Conservation (phyloP, 2,797 vertebrate genomes). For the Lepilemur septentrionalis region DNA sequence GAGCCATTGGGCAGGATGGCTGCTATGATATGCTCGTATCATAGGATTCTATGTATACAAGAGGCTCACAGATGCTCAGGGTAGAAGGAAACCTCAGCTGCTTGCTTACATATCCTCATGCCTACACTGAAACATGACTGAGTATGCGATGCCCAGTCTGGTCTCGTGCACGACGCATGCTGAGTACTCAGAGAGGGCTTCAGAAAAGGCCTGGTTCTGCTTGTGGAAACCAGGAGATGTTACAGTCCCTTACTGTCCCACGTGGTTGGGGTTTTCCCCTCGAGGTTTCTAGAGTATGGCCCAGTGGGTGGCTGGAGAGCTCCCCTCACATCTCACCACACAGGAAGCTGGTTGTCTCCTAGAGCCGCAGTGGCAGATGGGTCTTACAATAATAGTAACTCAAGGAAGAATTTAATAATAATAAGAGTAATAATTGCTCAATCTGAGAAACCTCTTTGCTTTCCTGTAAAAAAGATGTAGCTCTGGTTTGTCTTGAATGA, state of each 20-base stretch:
- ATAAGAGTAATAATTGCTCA: neutral
- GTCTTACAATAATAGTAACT: neutral
- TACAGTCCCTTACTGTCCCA: accelerated
- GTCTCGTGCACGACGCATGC: neutral
- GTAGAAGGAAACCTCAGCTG: neutral
- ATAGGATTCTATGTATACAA: neutral
- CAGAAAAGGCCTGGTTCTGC: neutral
- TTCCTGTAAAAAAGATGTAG: neutral
- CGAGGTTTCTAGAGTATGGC: neutral
- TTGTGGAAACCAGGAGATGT: neutral
- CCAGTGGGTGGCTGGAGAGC: neutral
- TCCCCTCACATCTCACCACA: neutral
- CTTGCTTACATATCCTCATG: neutral
- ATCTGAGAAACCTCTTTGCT: neutral
- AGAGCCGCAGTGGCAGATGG: neutral
- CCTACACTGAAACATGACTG: neutral
- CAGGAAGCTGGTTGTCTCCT: neutral
- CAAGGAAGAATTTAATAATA: neutral
- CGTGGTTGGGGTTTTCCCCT: neutral
- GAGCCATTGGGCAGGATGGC: neutral
- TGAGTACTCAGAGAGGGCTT: neutral
- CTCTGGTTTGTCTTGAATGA: neutral
- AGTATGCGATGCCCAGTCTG: neutral
- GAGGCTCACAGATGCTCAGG: neutral
- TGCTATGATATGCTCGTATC: neutral